Percentiles rank a stretch among this genome's conserved stretches.
These are phyloP conservation scores for Diorhabda elongata DNA, from an alignment of 1,140 invertebrate genomes.

Conservation along the genomic window DNA sequence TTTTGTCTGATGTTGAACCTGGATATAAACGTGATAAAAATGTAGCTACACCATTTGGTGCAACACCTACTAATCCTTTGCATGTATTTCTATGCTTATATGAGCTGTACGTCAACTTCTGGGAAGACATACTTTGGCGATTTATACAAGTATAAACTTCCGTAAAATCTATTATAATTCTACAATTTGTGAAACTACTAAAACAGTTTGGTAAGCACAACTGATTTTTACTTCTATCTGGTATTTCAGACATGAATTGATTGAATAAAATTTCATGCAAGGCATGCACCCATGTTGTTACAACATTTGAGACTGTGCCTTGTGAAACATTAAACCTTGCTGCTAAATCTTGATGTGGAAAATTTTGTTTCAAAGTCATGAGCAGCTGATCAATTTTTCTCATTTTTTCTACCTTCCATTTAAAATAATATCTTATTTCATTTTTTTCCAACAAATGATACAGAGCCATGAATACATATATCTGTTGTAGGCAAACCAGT, in stretches of 20 bases:
- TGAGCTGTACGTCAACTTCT: slow-evolving; percentile 19
- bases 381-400: slow-evolving; percentile 33
- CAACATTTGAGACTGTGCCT: slow-evolving; percentile 28
- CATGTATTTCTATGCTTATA: slow-evolving; percentile 20
- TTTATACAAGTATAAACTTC: slow-evolving; percentile 21
- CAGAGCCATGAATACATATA: slow-evolving; percentile 6
- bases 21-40: slow-evolving; percentile 16
- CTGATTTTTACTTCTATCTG: slow-evolving; percentile 25
- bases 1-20: slow-evolving; percentile 22
- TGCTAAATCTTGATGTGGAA: slow-evolving; percentile 26
- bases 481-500: slow-evolving; percentile 10
- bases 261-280: slow-evolving; percentile 29
- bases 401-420: slow-evolving; percentile 28
- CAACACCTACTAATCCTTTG: slow-evolving; percentile 26
- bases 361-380: slow-evolving; percentile 29
- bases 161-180: slow-evolving; percentile 27
- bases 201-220: slow-evolving; percentile 23
- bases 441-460: slow-evolving; percentile 17
- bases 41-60: slow-evolving; percentile 31
- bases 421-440: slow-evolving; percentile 26
- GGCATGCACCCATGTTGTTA: slow-evolving; percentile 29
- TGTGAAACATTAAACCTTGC: slow-evolving; percentile 22
- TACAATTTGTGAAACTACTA: slow-evolving; percentile 24
- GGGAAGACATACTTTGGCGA: neutral
- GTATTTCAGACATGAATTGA: slow-evolving; percentile 26